A percentile compares a stretch with the other conserved stretches of the same genome.
Evolutionary conservation across 2,797 vertebrate genomes (phyloP).

Genomic region (Scolopax bukidnonensis): DNA sequence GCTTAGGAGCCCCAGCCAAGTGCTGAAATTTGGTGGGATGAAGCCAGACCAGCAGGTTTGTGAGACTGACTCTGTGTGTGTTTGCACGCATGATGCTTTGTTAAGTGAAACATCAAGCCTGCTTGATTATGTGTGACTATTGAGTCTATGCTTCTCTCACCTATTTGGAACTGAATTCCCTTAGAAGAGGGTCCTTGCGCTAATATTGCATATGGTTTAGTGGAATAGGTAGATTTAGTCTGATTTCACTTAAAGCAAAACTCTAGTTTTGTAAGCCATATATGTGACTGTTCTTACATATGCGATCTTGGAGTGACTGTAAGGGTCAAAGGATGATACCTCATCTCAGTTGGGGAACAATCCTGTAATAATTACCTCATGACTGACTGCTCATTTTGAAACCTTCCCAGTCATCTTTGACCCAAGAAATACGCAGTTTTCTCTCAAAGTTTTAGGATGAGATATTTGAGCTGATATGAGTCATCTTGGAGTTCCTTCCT

Average conservation of each 20-base stretch:
- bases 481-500: neutral
- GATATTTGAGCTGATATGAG: neutral
- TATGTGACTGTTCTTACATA: neutral
- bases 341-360: neutral
- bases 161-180: neutral
- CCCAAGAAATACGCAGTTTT: neutral
- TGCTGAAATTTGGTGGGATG: neutral
- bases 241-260: neutral
- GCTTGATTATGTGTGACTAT: neutral
- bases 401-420: neutral
- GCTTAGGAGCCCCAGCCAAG: neutral
- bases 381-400: neutral
- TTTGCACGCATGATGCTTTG: neutral
- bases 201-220: neutral
- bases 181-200: neutral
- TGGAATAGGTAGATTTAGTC: neutral
- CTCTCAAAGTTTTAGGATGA: neutral
- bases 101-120: neutral
- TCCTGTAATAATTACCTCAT: neutral
- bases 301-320: neutral
- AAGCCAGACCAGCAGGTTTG: neutral
- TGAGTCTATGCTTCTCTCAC: neutral
- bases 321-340: neutral
- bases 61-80: neutral
- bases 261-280: fast-evolving